Evolutionary conservation across 2,888 invertebrate species (phyloP).

Genomic region (Oithona nana): DNA sequence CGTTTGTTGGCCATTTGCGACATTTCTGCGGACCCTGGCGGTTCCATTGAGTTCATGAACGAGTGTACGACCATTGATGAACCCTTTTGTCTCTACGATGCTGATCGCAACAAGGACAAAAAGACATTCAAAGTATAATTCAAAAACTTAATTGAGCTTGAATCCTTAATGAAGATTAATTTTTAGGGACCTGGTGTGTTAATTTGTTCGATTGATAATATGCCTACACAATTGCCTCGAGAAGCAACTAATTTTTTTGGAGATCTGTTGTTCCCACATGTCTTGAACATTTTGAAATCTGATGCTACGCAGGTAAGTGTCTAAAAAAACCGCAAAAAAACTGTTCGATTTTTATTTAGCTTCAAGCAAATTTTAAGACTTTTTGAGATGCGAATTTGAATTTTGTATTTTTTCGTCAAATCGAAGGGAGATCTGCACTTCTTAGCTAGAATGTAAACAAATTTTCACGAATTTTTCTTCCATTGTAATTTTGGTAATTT

Average conservation of each 20-base stretch:
- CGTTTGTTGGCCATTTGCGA: constrained; percentile 85
- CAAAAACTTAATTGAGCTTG: constrained; percentile 24
- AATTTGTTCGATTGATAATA: constrained; percentile 99
- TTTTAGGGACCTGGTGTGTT: constrained; percentile 68
- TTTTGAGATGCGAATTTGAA: no score
- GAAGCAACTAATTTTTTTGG: constrained; percentile 98
- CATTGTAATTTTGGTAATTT: no score
- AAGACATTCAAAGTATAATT: constrained; percentile 41
- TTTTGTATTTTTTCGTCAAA: no score
- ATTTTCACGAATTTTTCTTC: no score
- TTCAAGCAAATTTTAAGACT: no score
- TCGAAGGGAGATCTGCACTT: no score
- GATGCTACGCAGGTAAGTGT: constrained; percentile 41
- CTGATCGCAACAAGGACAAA: constrained; percentile 88
- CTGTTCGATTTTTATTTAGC: no score
- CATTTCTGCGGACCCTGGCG: constrained; percentile 96
- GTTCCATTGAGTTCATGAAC: constrained; percentile 97
- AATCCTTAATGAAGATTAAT: constrained; percentile 42
- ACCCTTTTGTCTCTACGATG: constrained; percentile 97
- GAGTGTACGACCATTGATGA: constrained; percentile 99
- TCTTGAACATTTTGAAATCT: constrained; percentile 65
- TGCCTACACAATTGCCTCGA: constrained; percentile 95
- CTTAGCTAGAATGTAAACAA: no score
- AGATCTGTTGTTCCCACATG: constrained; percentile 68
- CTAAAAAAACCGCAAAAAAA: no score